Percentiles rank a stretch among this genome's conserved stretches.
These are phyloP conservation scores for Leptopilina syphax DNA, from an alignment of 2,888 invertebrate species.

Conservation along the genomic window DNA sequence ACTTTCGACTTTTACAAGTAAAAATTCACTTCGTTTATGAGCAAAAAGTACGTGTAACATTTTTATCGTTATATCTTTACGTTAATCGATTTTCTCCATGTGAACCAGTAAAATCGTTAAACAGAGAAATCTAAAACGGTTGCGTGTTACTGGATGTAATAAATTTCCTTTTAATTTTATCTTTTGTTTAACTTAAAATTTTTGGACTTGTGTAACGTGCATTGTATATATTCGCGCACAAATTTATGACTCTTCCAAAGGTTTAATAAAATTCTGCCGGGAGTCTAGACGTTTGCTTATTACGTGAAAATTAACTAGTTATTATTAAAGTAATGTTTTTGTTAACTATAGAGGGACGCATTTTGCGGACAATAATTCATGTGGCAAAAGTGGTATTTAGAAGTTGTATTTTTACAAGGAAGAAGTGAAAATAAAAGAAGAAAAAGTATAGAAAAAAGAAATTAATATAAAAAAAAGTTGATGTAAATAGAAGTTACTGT, in stretches of 20 bases:
- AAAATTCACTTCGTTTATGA: neutral
- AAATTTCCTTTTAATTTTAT: constrained; percentile 38
- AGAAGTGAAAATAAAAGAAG: too few relatives aligned
- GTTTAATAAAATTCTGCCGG: neutral
- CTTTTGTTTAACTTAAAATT: constrained; percentile 22
- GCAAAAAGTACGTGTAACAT: constrained; percentile 1
- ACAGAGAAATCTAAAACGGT: constrained; percentile 22
- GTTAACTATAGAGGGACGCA: constrained; percentile 8
- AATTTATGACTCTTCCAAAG: neutral
- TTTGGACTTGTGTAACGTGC: constrained; percentile 3
- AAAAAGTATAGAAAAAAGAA: too few relatives aligned
- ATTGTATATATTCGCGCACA: neutral
- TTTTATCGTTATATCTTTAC: constrained; percentile 12
- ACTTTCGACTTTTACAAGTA: constrained; percentile 8
- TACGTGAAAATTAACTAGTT: constrained; percentile 24
- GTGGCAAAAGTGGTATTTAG: too few relatives aligned
- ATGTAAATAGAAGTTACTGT: too few relatives aligned
- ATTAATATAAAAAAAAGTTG: too few relatives aligned
- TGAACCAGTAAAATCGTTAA: constrained; percentile 15
- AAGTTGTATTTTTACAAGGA: too few relatives aligned
- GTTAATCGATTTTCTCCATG: constrained; percentile 17
- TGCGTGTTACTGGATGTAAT: constrained; percentile 1
- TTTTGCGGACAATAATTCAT: too few relatives aligned
- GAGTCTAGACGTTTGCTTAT: constrained; percentile 21
- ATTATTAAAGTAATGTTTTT: constrained; percentile 13